Percentiles rank a stretch among this genome's conserved stretches.
Evolutionary conservation across 2,888 invertebrate species (phyloP).

Genomic region (Germaria angustata): DNA sequence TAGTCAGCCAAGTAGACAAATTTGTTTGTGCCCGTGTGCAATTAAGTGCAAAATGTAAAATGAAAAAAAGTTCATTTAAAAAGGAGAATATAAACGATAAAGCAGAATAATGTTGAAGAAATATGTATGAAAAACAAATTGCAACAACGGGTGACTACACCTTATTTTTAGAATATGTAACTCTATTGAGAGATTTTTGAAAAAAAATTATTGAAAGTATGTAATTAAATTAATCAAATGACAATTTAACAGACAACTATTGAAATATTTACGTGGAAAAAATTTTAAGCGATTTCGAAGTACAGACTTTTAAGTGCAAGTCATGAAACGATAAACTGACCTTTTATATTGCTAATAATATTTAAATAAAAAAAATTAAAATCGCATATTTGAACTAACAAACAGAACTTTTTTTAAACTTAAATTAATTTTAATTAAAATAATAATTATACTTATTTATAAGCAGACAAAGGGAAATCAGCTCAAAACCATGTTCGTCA

Average conservation of each 20-base stretch:
- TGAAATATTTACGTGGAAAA: neutral
- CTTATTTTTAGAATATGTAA: neutral
- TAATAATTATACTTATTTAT: no score
- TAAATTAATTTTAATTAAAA: no score
- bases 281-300: no score
- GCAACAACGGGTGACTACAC: constrained; percentile 48
- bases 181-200: neutral
- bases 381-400: no score
- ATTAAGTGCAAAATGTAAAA: constrained; percentile 65
- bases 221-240: neutral
- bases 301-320: no score
- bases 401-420: no score
- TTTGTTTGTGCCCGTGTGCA: constrained; percentile 61
- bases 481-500: no score
- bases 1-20: constrained; percentile 27
- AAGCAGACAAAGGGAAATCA: no score
- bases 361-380: no score
- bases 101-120: constrained; percentile 28
- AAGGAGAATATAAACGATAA: constrained; percentile 30
- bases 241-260: neutral
- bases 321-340: no score
- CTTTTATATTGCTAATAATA: no score
- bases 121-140: constrained; percentile 9
- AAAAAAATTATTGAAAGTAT: neutral
- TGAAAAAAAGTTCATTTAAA: constrained; percentile 31